Percentiles rank a stretch among this genome's conserved stretches.
Evolutionary conservation across 2,113 vertebrate genomes (phyloP).

Genomic region (Gymnobelideus leadbeateri): DNA sequence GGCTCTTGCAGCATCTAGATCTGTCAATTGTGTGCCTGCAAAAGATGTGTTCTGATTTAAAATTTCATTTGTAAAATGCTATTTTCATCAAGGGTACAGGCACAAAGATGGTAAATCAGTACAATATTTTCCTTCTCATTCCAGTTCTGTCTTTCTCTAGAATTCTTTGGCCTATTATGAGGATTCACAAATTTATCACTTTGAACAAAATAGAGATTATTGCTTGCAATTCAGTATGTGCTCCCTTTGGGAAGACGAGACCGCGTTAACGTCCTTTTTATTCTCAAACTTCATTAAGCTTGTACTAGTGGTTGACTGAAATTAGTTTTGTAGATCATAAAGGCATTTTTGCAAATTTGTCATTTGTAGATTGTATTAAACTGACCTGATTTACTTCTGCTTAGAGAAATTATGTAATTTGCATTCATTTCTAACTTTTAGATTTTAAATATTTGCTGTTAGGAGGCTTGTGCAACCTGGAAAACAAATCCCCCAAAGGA

Average conservation of each 20-base stretch:
- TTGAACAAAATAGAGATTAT: constrained; percentile 57
- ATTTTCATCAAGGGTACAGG: not conserved
- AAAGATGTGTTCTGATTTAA: not conserved
- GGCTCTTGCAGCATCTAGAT: not conserved
- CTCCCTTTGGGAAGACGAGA: constrained; percentile 57
- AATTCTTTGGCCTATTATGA: constrained; percentile 46
- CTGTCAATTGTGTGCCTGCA: not conserved
- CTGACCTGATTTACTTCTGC: constrained; percentile 64
- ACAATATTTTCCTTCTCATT: constrained; percentile 50
- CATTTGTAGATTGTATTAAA: constrained; percentile 62
- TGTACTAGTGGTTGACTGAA: constrained; percentile 53
- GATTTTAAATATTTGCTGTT: constrained; percentile 62
- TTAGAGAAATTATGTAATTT: constrained; percentile 59
- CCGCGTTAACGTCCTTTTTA: constrained; percentile 65
- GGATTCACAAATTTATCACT: constrained; percentile 67
- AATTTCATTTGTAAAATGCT: not conserved
- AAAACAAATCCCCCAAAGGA: constrained; percentile 32
- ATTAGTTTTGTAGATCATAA: constrained; percentile 58
- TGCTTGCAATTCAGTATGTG: constrained; percentile 60
- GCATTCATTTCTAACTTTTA: constrained; percentile 51
- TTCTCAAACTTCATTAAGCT: constrained; percentile 71
- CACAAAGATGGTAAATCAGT: not conserved
- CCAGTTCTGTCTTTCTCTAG: constrained; percentile 35
- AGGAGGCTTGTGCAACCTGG: not conserved
- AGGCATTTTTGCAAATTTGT: constrained; percentile 58